Conservation (phyloP, 2,888 invertebrate genomes). For the Abscondita cerata region DNA sequence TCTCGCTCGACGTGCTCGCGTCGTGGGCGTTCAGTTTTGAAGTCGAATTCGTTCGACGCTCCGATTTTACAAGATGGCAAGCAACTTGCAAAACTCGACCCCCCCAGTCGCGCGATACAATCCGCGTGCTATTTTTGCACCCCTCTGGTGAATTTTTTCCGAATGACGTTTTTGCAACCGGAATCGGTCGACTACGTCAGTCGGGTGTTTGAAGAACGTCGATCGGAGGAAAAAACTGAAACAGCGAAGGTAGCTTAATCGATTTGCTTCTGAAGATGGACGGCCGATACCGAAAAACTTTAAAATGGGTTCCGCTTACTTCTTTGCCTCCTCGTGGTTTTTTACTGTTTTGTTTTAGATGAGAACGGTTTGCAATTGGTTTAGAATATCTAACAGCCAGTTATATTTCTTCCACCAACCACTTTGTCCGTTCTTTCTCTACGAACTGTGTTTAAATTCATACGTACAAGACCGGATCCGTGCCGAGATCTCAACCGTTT, state of each 20-base stretch:
- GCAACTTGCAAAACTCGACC: not conserved
- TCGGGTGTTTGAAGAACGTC: not conserved
- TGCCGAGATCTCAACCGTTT: conserved; percentile 59
- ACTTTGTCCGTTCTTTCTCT: conserved; percentile 65
- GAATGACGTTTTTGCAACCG: conserved; percentile 5
- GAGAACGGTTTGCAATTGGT: conserved; percentile 57
- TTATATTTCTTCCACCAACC: conserved; percentile 69
- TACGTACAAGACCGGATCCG: conserved; percentile 61
- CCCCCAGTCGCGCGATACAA: not conserved
- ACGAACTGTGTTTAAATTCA: conserved; percentile 63
- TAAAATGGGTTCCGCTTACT: too few species aligned
- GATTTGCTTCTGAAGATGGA: not conserved
- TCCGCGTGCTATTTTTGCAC: conserved; percentile 4
- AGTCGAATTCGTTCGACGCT: conserved; percentile 62
- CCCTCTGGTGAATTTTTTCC: not conserved
- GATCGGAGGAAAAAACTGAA: not conserved
- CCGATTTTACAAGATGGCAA: conserved; percentile 37
- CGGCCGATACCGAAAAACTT: not conserved
- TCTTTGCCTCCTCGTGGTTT: too few species aligned
- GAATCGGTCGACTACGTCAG: not conserved
- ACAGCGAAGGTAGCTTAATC: not conserved
- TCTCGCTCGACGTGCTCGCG: conserved; percentile 66
- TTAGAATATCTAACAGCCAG: conserved; percentile 70
- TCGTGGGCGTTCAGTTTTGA: conserved; percentile 67
- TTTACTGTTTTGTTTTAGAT: too few species aligned